Conservation (phyloP, 2,888 invertebrate genomes). For the Rhorus exstirpatorius region DNA sequence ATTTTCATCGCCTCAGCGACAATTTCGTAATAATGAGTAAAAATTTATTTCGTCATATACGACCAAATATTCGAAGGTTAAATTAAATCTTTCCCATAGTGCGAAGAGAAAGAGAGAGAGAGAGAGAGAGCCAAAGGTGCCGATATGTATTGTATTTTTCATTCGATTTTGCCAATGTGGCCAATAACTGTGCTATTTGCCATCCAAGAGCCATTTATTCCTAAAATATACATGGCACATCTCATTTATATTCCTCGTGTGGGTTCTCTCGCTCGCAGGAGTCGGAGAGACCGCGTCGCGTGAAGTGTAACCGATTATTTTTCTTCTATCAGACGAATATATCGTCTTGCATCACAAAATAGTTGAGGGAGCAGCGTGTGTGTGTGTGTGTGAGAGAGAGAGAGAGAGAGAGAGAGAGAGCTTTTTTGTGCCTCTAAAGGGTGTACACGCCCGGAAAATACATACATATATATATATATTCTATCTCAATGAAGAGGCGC, state of each 20-base stretch:
- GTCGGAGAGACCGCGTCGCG: background rate
- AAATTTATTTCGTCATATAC: background rate
- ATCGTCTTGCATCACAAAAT: background rate
- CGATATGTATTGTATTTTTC: background rate
- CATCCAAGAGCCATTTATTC: background rate
- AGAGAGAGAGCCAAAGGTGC: background rate
- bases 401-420: conserved; percentile 2
- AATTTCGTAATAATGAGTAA: background rate
- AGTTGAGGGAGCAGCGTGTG: no score
- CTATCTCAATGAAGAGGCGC: conserved; percentile 33
- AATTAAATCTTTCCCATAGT: background rate
- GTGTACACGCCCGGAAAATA: background rate
- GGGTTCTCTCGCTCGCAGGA: background rate
- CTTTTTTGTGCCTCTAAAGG: conserved; percentile 50
- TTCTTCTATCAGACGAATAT: conserved; percentile 42
- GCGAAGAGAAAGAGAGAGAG: background rate
- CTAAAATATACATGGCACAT: background rate
- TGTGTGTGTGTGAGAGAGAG: no score
- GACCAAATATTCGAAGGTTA: background rate
- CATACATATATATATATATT: conserved; percentile 5
- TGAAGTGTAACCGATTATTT: conserved; percentile 43
- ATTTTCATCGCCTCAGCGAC: no score
- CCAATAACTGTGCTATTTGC: conserved; percentile 3
- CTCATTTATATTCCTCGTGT: conserved; percentile 10
- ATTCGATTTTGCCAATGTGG: background rate